Conservation (phyloP, 2,797 vertebrate species). For the Pangasius djambal region DNA sequence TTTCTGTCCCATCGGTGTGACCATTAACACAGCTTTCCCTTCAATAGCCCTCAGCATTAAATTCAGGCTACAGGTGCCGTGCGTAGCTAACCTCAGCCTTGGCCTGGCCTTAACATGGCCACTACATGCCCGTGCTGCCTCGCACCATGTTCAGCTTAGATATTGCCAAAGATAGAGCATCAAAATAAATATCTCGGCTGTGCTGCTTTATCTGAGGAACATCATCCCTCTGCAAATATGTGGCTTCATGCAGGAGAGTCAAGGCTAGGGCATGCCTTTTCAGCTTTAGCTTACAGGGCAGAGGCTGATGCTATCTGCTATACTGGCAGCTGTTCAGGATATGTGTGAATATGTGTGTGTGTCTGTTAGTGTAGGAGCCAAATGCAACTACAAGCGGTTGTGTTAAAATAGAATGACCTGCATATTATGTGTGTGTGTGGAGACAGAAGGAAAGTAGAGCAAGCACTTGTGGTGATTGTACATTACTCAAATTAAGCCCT, state of each 20-base stretch:
- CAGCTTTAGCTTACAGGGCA: constrained; percentile 21
- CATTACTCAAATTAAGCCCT: constrained; percentile 3
- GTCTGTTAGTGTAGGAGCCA: constrained; percentile 15
- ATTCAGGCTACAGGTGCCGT: constrained; percentile 26
- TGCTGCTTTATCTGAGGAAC: constrained; percentile 41
- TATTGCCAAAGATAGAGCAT: constrained; percentile 43
- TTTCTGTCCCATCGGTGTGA: background rate
- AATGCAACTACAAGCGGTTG: constrained; percentile 21
- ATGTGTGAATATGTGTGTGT: constrained; percentile 17
- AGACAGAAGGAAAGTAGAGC: background rate
- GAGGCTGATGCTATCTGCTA: constrained; percentile 24
- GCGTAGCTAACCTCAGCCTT: constrained; percentile 41
- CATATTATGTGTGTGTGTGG: background rate
- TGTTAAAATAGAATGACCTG: constrained; percentile 50
- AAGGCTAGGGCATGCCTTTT: constrained; percentile 36
- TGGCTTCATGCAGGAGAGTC: constrained; percentile 31
- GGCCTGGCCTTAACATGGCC: constrained; percentile 42
- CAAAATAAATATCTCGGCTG: constrained; percentile 42
- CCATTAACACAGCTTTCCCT: constrained; percentile 43
- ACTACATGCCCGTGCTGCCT: constrained; percentile 30
- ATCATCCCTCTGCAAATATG: constrained; percentile 38
- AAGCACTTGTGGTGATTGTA: constrained; percentile 21
- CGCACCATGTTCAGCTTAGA: background rate
- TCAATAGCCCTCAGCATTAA: constrained; percentile 43
- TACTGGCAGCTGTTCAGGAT: constrained; percentile 38